Evolutionary conservation across 2,797 vertebrate species (phyloP), one percentile per base, ranked within the genome.

Genomic region (Galago senegalensis): DNA sequence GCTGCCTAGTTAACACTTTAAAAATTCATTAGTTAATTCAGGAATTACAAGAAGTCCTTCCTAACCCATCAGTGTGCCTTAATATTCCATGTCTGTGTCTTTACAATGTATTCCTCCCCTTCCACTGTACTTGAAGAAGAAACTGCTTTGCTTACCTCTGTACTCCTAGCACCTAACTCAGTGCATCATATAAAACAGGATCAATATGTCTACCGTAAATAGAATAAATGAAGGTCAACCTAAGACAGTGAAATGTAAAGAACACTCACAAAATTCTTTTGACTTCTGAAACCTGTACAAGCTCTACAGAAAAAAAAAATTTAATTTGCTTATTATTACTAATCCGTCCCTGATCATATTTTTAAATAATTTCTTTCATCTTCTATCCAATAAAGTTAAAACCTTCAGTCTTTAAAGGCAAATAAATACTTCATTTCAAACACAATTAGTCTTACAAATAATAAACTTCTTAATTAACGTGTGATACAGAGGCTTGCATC

Each of bases 1-100:
- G 72, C 49, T 81, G 43, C 49, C 67, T 76, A 65, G 9, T 60
- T 76, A 75, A 23, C 18, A 73, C 79, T 92, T 87, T 93, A 61
- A 87, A 97, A 96, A 85, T n/a, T 95, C 85, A 93, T 82, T 31
- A 93, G 85, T 93, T 58, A 97, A 85, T 67, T 87, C 46, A 86
- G 25, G 73, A 95, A 93, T 81, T 69, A 70, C 11, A 31, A 94
- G 20, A 93, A 53, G n/a, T 34, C 58, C 93, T 87, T 67, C 3
- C 46, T 23, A 82, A 91, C 3, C 37, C 43, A 40, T 88, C 29
- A 65, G 23, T 72, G 25, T 88, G 23, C 60, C 65, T 96, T 85
- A 75, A 53, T 69, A 84, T 40, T 65, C 76, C 20, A 91, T 25
- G 18, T 60, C 63, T 81, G 8, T 89, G 56, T 73, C 46, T 46